Evolutionary conservation across 1,140 invertebrate genomes (phyloP).

Genomic region (Drosophila melanogaster): DNA sequence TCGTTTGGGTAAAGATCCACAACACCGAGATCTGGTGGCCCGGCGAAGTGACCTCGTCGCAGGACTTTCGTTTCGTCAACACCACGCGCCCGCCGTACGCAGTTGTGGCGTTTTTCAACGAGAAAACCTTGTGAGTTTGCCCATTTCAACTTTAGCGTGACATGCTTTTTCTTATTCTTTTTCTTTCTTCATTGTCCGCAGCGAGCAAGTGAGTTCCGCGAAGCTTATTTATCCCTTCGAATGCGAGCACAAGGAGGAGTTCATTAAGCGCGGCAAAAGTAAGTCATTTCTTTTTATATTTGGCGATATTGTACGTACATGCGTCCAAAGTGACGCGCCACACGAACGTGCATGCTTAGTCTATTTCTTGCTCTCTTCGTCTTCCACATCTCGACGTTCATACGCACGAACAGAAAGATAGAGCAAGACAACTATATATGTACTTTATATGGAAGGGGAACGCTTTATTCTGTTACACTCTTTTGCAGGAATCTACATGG

Average conservation of each 20-base stretch:
- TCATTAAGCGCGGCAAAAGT: slow-evolving; percentile 92
- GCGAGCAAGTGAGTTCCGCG: slow-evolving; percentile 91
- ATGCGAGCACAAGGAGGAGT: slow-evolving; percentile 90
- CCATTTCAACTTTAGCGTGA: too few relatives aligned
- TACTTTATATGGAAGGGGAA: too few relatives aligned
- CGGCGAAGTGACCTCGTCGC: slow-evolving; percentile 88
- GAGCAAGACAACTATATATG: too few relatives aligned
- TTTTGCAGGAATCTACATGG: too few relatives aligned
- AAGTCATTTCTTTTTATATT: slow-evolving; percentile 84
- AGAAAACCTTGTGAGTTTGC: slow-evolving; percentile 90
- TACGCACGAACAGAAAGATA: too few relatives aligned
- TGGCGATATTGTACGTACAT: too few relatives aligned
- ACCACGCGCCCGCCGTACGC: slow-evolving; percentile 90
- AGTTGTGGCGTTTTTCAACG: slow-evolving; percentile 92
- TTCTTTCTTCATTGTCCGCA: slow-evolving; percentile 73
- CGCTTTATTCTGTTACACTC: too few relatives aligned
- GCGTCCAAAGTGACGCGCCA: too few relatives aligned
- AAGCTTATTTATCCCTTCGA: slow-evolving; percentile 91
- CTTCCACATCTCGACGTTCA: too few relatives aligned
- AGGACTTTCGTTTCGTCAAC: slow-evolving; percentile 79
- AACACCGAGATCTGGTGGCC: slow-evolving; percentile 90
- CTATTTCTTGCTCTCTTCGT: too few relatives aligned
- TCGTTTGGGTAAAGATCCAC: slow-evolving; percentile 92
- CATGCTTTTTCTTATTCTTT: not conserved
- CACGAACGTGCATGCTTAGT: too few relatives aligned